These are phyloP conservation scores for Zelostemma sp. DNA, from an alignment of 1,140 invertebrate genomes.

Conservation along the genomic window DNA sequence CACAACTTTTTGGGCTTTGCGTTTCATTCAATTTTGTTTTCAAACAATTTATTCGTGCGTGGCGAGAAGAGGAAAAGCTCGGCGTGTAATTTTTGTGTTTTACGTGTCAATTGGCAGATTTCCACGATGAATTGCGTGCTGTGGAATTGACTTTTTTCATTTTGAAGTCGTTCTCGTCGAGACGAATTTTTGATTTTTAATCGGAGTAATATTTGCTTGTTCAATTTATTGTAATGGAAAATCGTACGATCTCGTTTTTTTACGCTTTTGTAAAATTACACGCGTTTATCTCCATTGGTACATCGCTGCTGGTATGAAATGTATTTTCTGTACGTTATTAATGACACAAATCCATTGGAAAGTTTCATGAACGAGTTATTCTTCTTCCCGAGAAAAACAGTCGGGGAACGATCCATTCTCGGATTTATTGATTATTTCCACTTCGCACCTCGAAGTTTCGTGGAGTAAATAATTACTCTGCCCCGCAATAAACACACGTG, in stretches of 20 bases:
- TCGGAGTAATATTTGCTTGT: too few species aligned
- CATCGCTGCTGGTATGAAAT: slow-evolving; percentile 5
- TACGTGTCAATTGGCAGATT: too few species aligned
- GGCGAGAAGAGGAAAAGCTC: background rate
- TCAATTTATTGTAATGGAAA: too few species aligned
- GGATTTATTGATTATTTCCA: slow-evolving; percentile 23
- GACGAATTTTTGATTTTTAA: too few species aligned
- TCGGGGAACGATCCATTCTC: slow-evolving; percentile 25
- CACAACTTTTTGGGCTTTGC: slow-evolving; percentile 1
- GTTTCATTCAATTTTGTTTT: background rate
- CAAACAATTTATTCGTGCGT: background rate
- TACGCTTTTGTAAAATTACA: background rate
- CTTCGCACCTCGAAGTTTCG: slow-evolving; percentile 11
- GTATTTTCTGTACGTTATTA: slow-evolving; percentile 32
- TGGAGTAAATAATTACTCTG: slow-evolving; percentile 30
- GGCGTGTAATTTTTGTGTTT: slow-evolving; percentile 1
- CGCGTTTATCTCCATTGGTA: slow-evolving; percentile 24
- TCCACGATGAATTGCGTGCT: too few species aligned
- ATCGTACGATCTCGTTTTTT: too few species aligned
- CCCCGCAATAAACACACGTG: slow-evolving; percentile 14
- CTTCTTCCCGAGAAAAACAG: slow-evolving; percentile 16
- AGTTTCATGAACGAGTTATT: slow-evolving; percentile 31
- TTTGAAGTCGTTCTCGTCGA: background rate
- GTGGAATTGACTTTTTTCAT: too few species aligned
- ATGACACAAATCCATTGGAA: slow-evolving; percentile 26